Conservation (phyloP, 2,113 vertebrate genomes). For the Aldabrachelys gigantea region DNA sequence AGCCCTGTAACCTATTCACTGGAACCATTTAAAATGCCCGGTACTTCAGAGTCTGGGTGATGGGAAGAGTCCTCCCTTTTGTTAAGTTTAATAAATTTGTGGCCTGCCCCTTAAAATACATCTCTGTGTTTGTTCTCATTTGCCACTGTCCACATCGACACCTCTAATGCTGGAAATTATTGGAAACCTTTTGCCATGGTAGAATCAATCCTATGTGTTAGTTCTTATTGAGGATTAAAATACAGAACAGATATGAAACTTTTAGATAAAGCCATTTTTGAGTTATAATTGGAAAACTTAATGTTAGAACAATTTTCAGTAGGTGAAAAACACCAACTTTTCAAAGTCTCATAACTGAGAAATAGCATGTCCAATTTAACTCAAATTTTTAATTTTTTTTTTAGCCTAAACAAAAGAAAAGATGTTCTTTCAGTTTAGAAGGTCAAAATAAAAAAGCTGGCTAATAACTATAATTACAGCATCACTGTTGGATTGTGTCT, state of each 20-base stretch:
- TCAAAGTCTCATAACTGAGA: not conserved
- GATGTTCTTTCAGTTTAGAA: not conserved
- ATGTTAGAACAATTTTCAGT: not conserved
- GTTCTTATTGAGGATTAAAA: not conserved
- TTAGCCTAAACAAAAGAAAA: not conserved
- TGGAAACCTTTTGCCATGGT: not conserved
- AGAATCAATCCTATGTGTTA: not conserved
- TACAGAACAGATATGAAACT: not conserved
- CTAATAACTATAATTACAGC: not conserved
- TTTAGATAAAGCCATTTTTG: not conserved
- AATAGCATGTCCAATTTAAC: not conserved
- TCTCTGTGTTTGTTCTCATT: not conserved
- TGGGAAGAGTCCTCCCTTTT: not conserved
- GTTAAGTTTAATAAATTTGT: not conserved
- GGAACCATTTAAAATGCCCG: not conserved
- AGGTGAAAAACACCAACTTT: not conserved
- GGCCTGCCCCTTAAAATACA: not conserved
- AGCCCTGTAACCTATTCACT: not conserved
- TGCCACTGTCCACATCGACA: not conserved
- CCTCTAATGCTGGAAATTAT: not conserved
- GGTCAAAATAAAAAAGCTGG: not conserved
- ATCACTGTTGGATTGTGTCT: not conserved
- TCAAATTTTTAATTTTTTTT: not conserved
- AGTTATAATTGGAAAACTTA: not conserved
- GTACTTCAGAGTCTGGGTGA: not conserved